Percentiles rank a stretch among this genome's conserved stretches.
phyloP scores from a whole-genome alignment of 2,888 invertebrate genomes.

The Exephanes ischioxanthus region DNA sequence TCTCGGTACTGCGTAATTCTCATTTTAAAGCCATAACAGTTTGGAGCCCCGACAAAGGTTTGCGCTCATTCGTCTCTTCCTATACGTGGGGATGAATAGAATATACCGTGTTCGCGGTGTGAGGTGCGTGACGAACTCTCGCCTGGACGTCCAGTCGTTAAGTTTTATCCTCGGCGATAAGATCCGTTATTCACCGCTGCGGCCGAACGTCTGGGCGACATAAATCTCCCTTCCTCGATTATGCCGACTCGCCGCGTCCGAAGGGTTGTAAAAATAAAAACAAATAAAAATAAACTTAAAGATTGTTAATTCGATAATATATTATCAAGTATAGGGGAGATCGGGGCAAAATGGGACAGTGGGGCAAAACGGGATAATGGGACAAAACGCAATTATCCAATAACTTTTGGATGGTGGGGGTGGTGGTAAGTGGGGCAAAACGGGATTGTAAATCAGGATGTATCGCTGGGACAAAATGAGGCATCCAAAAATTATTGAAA shows the following conservation, averaged over 20 bases:
- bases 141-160: constrained; percentile 37
- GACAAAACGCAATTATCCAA: too few relatives aligned
- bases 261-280: background rate
- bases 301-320: background rate
- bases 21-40: background rate
- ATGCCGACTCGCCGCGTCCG: background rate
- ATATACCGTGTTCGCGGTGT: background rate
- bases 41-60: background rate
- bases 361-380: too few relatives aligned
- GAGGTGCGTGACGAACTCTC: constrained; percentile 37
- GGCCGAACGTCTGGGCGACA: background rate
- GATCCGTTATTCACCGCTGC: constrained; percentile 18
- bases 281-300: background rate
- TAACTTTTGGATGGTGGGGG: too few relatives aligned
- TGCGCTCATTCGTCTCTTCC: background rate
- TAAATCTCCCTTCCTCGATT: constrained; percentile 9
- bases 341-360: too few relatives aligned
- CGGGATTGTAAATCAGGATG: too few relatives aligned
- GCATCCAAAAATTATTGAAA: too few relatives aligned
- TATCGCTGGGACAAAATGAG: too few relatives aligned
- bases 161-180: constrained; percentile 32
- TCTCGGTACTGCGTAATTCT: constrained; percentile 5
- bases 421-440: too few relatives aligned
- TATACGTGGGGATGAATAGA: background rate
- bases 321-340: background rate